Conservation (phyloP, 2,797 vertebrate species). For the Chiloscyllium punctatum region DNA sequence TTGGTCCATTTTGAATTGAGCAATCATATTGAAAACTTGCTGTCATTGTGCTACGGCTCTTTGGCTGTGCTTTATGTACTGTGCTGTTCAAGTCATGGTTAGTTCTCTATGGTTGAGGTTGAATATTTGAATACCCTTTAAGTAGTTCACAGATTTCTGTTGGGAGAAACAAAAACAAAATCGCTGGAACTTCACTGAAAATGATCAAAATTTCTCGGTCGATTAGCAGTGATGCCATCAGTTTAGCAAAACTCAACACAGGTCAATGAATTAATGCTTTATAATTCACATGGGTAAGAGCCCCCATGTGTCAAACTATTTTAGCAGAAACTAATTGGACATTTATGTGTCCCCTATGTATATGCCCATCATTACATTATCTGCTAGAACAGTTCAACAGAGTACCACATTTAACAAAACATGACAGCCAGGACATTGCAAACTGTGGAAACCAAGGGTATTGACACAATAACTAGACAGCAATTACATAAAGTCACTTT, state of each 20-base stretch:
- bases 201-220: slow-evolving; percentile 7
- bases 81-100: not conserved
- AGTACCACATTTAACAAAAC: not conserved
- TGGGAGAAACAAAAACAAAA: not conserved
- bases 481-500: slow-evolving; percentile 3
- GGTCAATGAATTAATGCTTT: slow-evolving; percentile 24
- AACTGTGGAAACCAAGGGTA: not conserved
- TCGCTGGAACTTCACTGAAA: not conserved
- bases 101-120: not conserved
- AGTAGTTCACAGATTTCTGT: not conserved
- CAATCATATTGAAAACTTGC: not conserved
- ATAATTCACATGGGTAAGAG: slow-evolving; percentile 30
- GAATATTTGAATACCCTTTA: not conserved
- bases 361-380: slow-evolving; percentile 34
- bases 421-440: slow-evolving; percentile 2
- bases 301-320: slow-evolving; percentile 34
- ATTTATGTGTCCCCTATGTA: slow-evolving; percentile 23
- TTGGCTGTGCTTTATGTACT: not conserved
- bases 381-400: slow-evolving; percentile 20
- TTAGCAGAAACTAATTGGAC: slow-evolving; percentile 33
- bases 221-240: slow-evolving; percentile 14
- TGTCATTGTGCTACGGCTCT: not conserved
- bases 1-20: not conserved
- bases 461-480: not conserved
- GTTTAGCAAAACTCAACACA: slow-evolving; percentile 22